A percentile compares a stretch with the other conserved stretches of the same genome.
phyloP scores from a whole-genome alignment of 2,797 vertebrate genomes.

The Coregonus sp. region DNA sequence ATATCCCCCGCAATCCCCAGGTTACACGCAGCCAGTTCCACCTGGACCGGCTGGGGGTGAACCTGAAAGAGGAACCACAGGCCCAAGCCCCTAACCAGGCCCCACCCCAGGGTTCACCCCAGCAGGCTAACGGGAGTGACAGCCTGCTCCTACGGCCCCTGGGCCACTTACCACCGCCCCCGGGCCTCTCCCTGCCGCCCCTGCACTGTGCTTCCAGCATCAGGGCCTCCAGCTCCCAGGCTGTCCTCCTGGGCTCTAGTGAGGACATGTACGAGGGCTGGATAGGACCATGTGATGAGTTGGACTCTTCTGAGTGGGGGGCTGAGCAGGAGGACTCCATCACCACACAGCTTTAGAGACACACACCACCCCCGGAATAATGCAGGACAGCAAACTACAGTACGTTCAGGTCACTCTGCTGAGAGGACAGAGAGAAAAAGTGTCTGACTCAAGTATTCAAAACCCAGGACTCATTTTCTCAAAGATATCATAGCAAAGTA shows the following conservation, averaged over 20 bases:
- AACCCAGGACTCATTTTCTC: neutral
- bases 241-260: slow-evolving; percentile 78
- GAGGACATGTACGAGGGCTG: slow-evolving; percentile 84
- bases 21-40: slow-evolving; percentile 82
- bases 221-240: slow-evolving; percentile 81
- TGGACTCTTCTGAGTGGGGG: slow-evolving; percentile 82
- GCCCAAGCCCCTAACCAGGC: slow-evolving; percentile 18
- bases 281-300: slow-evolving; percentile 82
- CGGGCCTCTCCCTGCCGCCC: slow-evolving; percentile 75
- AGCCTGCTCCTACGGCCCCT: slow-evolving; percentile 73
- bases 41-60: slow-evolving; percentile 79
- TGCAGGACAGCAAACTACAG: neutral
- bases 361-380: neutral
- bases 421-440: neutral
- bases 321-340: slow-evolving; percentile 83
- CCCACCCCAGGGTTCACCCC: slow-evolving; percentile 12
- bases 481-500: neutral
- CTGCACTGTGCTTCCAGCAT: slow-evolving; percentile 85
- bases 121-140: slow-evolving; percentile 70
- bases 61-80: slow-evolving; percentile 44
- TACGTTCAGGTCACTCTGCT: slow-evolving; percentile 1
- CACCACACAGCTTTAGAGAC: slow-evolving; percentile 81
- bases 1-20: slow-evolving; percentile 17
- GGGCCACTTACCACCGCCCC: slow-evolving; percentile 75
- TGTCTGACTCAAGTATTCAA: neutral